Evolutionary conservation across 2,888 invertebrate species (phyloP), one percentile per base, ranked within the genome.

Genomic region (Oscheius sp.): DNA sequence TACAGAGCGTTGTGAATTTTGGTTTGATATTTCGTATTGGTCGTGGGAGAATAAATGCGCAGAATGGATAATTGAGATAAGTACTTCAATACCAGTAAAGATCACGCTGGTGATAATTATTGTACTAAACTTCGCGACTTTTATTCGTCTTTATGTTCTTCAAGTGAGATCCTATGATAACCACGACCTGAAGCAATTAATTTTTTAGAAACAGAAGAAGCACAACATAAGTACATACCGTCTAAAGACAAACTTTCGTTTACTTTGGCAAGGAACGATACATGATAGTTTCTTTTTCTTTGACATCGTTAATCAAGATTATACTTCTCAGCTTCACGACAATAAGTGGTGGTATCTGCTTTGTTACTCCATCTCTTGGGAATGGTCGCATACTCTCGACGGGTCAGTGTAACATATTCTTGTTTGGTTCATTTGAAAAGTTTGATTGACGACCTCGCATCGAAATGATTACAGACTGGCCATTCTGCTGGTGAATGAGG

Each of bases 11-110:
- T 59, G 59, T 26, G 41, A 38, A 1, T 59, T 59, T 24, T 59
- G 30, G 44, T 59, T 59, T 14, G 59, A 59, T 24, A 28, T 41
- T 14, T n/a, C 20, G 14, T 41, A 14, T 26, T 59, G 41, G 59
- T 44, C 44, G 6, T 59, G 59, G 59, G 59, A 59, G 41, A 44
- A 59, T 24, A 17, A 44, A 22, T 59, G 59, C 28, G 4, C 41
- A 8, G 59, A 59, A 2, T 44, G 41, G 30, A 41, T 59, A 26
- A 59, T 59, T 59, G 28, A 59, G 17, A 20, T 59, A 1, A 44
- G 44, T n/a, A 59, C 59, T 5, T 28, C 59, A 5, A 59, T 59
- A 17, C 59, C 59, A 2, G 59, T 59, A 14, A 59, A 59, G 28
- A 44, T 59, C 14, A 59, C 59, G 6, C 24, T 59, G 26, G 24